A percentile compares a stretch with the other conserved stretches of the same genome.
phyloP scores from a whole-genome alignment of 2,888 invertebrate genomes.

The Noctua janthe region DNA sequence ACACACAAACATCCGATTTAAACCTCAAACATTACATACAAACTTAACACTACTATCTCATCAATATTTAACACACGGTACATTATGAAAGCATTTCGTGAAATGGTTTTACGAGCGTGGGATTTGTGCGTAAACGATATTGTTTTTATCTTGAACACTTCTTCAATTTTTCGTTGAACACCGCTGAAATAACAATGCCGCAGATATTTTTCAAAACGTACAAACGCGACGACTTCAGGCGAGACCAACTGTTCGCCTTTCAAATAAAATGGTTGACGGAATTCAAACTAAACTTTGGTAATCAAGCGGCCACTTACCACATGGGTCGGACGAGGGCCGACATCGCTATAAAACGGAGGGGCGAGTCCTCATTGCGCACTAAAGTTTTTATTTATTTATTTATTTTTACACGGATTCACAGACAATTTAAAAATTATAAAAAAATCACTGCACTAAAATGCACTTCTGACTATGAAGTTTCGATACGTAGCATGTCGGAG shows the following conservation, averaged over 20 bases:
- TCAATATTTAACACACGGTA: constrained; percentile 66
- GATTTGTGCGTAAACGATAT: constrained; percentile 88
- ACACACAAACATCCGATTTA: constrained; percentile 69
- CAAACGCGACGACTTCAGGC: constrained; percentile 67
- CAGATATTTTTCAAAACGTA: constrained; percentile 69
- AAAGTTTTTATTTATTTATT: constrained; percentile 74
- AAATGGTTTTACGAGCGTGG: constrained; percentile 91
- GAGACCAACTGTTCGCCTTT: constrained; percentile 73
- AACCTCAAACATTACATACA: constrained; percentile 65
- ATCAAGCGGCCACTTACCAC: constrained; percentile 85
- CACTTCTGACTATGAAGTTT: constrained; percentile 72
- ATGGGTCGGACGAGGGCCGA: constrained; percentile 90
- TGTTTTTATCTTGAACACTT: constrained; percentile 79
- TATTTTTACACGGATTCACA: constrained; percentile 79
- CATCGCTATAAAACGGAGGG: constrained; percentile 89
- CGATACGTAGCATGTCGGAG: constrained; percentile 69
- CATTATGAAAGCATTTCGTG: constrained; percentile 89
- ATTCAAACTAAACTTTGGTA: constrained; percentile 63
- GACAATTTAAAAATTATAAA: constrained; percentile 60
- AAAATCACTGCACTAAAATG: constrained; percentile 81
- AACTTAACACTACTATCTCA: constrained; percentile 68
- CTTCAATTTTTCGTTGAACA: constrained; percentile 81
- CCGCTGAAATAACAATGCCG: constrained; percentile 86
- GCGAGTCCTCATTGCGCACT: constrained; percentile 87
- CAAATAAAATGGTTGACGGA: constrained; percentile 75